phyloP scores from a whole-genome alignment of 1,140 invertebrate genomes.

The Diachasmimorpha longicaudata region DNA sequence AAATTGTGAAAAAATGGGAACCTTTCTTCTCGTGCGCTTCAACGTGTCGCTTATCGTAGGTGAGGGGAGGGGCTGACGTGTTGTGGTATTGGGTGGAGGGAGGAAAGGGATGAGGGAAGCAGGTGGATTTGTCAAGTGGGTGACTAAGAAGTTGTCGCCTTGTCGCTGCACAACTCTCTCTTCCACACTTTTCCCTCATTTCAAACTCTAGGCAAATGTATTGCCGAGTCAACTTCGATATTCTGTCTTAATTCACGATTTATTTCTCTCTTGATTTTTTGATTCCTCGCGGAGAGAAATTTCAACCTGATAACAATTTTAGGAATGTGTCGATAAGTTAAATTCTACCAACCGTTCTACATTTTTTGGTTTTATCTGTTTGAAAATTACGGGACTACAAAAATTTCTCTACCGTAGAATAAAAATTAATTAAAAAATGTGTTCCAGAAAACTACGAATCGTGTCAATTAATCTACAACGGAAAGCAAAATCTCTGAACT shows the following conservation, averaged over 20 bases:
- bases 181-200: background rate
- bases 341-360: no score
- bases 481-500: background rate
- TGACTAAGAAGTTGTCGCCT: background rate
- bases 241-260: background rate
- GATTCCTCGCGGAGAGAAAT: no score
- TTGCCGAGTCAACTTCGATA: background rate
- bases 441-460: background rate
- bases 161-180: background rate
- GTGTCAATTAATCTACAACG: background rate
- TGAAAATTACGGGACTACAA: no score
- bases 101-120: background rate
- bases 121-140: background rate
- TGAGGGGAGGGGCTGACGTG: background rate
- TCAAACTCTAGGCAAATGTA: background rate
- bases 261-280: no score
- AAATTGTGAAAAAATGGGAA: constrained; percentile 23
- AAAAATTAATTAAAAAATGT: background rate
- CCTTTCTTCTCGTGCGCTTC: background rate
- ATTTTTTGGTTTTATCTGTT: no score
- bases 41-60: background rate
- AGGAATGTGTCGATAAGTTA: no score
- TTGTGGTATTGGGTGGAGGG: background rate
- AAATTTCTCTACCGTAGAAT: no score
- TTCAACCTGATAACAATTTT: no score